Evolutionary conservation across 2,113 vertebrate genomes (phyloP), one percentile per base, ranked within the genome.

Genomic region (Nothocercus julius): DNA sequence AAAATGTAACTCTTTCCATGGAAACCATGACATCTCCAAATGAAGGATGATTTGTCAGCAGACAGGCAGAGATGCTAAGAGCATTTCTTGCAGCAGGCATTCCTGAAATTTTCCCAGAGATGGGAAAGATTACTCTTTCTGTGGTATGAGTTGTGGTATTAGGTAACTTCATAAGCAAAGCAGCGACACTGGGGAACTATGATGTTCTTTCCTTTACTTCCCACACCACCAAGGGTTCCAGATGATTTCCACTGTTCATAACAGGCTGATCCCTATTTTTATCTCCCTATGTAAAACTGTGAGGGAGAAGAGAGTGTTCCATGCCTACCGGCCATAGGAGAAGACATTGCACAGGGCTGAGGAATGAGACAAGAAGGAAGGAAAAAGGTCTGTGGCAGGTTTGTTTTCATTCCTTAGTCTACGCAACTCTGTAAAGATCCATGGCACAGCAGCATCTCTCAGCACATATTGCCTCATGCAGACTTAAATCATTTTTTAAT

Each of bases 21-120:
- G 94, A 96, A 87, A 95, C n/a, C 19, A 22, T 83, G 79, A 47
- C 67, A 87, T 68, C 75, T 87, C 82, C 91, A 82, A 85, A 95
- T 40, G 79, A 95, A 75, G 45, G 56, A 44, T 88, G 67, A 80
- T 87, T 68, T 95, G 82, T 75, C 82, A 92, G 64, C 82, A 44
- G 30, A 54, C 36, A 70, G 80, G 77, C 0, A 0, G 90, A 42
- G 56, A 95, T 89, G 58, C 70, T 80, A 89, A 77, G 45, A 13
- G 32, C 27, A 67, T 5, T 58, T 82, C 81, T 80, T 84, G 69
- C 25, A 88, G 47, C 20, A 92, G 54, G 34, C 22, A 87, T 51
- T 92, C 68, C 85, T 90, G 68, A 90, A 53, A 81, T 88, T 77
- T 95, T 95, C 79, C 18, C 25, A 75, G 38, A 17, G 25, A 83